Evolutionary conservation across 2,888 invertebrate genomes (phyloP), one percentile per base, ranked within the genome.

Genomic region (Anoplius nigerrimus): DNA sequence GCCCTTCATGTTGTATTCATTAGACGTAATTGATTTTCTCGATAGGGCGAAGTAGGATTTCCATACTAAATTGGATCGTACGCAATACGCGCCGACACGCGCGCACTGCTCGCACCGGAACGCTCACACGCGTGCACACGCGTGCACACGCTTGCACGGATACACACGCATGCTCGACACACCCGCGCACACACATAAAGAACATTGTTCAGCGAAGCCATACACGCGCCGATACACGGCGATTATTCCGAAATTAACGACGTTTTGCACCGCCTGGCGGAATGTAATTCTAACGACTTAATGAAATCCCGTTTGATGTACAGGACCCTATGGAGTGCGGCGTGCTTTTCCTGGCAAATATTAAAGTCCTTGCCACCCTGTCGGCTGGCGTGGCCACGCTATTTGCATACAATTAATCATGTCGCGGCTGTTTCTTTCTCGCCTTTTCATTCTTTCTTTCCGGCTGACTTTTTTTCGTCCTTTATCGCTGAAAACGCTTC

Each of bases 21-120:
- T 82, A 81, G 74, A 76, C 78, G 76, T 84, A 85, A 86, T 86
- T 86, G 84, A 86, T 86, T 86, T 86, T 74, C 79, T 75, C 77
- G 76, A 82, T 79, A 74, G 81, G 74, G 74, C 69, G 73, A 69
- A 66, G 64, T 63, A 68, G 78, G 76, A 83, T 86, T 83, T 84
- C 83, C 84, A 84, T 85, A 82, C 67, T 79, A 83, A 82, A 85
- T 84, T 85, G 79, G 76, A 83, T 76, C 72, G 59, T 65, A 62
- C 58, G 59, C 57, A 34, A 11, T 34, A 34, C 6, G 34, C 34
- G 34, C 34, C 4, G 11, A 13, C 34, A 34, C 34, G 8, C 11
- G 11, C 34, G 11, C 1, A 34, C 4, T 13, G 34, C 6, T 13
- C 34, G 8, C 34, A 13, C 4, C 34, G n/a, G n/a, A n/a, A n/a